Base-by-base conservation (phyloP, 2,888 invertebrate genomes). In the Pollenia angustigena region DNA sequence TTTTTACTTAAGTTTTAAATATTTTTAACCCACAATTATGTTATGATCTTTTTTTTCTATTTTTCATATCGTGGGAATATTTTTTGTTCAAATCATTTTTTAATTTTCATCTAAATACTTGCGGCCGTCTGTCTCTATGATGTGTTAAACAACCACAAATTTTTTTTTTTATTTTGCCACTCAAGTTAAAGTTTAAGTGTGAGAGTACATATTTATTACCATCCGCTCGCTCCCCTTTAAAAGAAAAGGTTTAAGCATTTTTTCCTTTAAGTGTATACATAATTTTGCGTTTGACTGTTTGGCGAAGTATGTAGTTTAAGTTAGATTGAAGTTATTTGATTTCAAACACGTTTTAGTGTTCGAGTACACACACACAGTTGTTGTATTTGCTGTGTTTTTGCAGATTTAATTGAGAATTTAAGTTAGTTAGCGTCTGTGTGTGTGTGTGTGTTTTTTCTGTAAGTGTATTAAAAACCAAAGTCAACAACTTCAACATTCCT, bases 401-500 rank as follows among this genome's bases (percentile, higher is more conserved):
- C 44, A 50, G 9, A 32, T 68, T 12, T 16, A 56, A 32, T 32
- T 32, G n/a, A 12, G 8, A 16, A 60, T 52, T 48, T 32, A 6
- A 32, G 4, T 32, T 32, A 6, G 32, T 32, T 4, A 32, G 14
- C 46, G 2, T 44, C 11, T 46, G 56, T 6, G 14, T 40, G 23
- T 18, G 10, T 50, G 32, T 66, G 42, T 40, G 54, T 66, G 23
- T 52, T 6, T 16, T 18, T 32, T 12, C 4, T 42, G 14, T 64
- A 44, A 42, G 48, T 48, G 14, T 58, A 48, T 60, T 72, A 16
- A 60, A 72, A 87, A 68, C 72, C 81, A 81, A 87, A 84, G 87
- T 87, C 84, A 87, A 81, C 87, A 81, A 82, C 85, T 75, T 71
- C 82, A 82, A 87, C 87, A 87, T 87, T 84, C 84, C 69, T 81